Conservation (phyloP, 1,140 invertebrate genomes). For the Pomacea maculata region DNA sequence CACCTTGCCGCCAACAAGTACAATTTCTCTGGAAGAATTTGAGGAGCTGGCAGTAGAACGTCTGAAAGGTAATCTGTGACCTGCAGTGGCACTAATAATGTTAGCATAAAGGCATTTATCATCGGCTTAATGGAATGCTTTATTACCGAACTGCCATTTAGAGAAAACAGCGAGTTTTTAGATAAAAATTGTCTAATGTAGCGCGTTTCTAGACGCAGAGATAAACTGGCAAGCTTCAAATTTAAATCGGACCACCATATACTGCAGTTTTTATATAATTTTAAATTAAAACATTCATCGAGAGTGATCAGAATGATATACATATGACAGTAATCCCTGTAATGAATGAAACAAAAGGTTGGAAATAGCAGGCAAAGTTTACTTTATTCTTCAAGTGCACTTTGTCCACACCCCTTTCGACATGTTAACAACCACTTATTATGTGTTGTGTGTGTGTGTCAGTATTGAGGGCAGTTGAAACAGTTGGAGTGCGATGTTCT, state of each 20-base stretch:
- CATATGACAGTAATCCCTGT: background rate
- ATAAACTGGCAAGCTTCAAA: too few species aligned
- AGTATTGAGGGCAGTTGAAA: slow-evolving; percentile 80
- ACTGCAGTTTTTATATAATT: background rate
- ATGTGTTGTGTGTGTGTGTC: slow-evolving; percentile 36
- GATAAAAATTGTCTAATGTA: too few species aligned
- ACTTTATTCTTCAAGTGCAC: background rate
- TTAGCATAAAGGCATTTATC: too few species aligned
- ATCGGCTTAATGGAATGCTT: too few species aligned
- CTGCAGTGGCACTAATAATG: too few species aligned
- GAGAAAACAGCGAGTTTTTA: too few species aligned
- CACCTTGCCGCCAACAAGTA: slow-evolving; percentile 77
- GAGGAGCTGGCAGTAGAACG: slow-evolving; percentile 87
- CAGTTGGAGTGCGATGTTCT: slow-evolving; percentile 74
- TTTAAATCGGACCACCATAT: too few species aligned
- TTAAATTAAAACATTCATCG: background rate
- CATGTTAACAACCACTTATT: background rate
- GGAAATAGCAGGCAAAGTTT: background rate
- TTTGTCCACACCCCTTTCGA: background rate
- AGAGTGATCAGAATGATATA: background rate
- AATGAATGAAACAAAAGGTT: background rate
- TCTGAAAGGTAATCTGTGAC: slow-evolving; percentile 72
- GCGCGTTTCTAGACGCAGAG: too few species aligned
- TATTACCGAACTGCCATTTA: too few species aligned
- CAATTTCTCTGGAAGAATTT: slow-evolving; percentile 84